Evolutionary conservation across 2,888 invertebrate species (phyloP).

Genomic region (Tricholauxania praeusta): DNA sequence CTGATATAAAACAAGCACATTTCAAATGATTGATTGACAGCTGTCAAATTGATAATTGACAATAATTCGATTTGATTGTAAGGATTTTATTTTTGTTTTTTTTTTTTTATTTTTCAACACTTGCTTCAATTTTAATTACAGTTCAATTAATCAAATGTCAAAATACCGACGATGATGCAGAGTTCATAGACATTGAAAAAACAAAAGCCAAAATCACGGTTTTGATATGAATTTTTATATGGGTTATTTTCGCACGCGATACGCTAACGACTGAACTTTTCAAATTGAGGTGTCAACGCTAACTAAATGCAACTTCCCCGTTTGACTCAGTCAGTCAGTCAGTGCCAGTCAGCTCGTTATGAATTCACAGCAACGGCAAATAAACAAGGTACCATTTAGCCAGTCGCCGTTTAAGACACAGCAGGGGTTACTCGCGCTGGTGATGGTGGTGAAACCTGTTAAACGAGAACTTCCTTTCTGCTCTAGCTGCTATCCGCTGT

Average conservation of each 20-base stretch:
- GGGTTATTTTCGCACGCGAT: conserved; percentile 22
- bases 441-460: conserved; percentile 26
- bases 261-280: conserved; percentile 55
- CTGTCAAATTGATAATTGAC: conserved; percentile 26
- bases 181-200: background rate
- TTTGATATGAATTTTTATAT: conserved; percentile 10
- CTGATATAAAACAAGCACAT: background rate
- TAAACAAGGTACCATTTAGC: conserved; percentile 44
- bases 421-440: conserved; percentile 16
- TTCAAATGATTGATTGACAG: conserved; percentile 10
- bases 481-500: conserved; percentile 43
- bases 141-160: conserved; percentile 33
- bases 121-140: conserved; percentile 23
- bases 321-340: conserved; percentile 44
- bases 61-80: background rate
- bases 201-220: conserved; percentile 3
- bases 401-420: conserved; percentile 50
- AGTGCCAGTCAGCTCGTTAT: background rate
- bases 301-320: conserved; percentile 56
- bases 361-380: conserved; percentile 39
- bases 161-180: conserved; percentile 24
- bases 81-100: background rate
- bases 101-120: conserved; percentile 8
- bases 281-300: conserved; percentile 61
- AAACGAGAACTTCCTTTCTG: conserved; percentile 47